Evolutionary conservation across 1,140 invertebrate species (phyloP).

Genomic region (Leptinotarsa defecta): DNA sequence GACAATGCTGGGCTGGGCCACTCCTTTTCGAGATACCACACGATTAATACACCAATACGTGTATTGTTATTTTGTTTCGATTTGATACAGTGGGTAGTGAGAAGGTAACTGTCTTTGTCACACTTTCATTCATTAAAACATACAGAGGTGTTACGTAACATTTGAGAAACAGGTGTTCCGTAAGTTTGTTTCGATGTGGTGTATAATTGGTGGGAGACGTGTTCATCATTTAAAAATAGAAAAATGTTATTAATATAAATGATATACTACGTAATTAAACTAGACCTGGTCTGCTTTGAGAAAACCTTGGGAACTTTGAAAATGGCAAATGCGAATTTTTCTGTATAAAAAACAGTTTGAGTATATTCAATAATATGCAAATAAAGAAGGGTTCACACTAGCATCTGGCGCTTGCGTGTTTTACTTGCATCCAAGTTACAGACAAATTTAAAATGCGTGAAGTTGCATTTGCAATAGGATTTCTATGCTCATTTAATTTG

Average conservation of each 20-base stretch:
- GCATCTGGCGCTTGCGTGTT: no score
- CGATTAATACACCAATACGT: not conserved
- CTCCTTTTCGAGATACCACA: conserved; percentile 24
- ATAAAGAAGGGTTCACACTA: no score
- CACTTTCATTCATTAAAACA: conserved; percentile 23
- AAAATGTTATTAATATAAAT: conserved; percentile 7
- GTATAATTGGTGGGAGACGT: not conserved
- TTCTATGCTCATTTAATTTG: no score
- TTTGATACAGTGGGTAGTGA: conserved; percentile 22
- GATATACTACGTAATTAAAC: not conserved
- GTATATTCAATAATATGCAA: no score
- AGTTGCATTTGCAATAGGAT: no score
- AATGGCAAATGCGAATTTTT: not conserved
- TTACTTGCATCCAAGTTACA: no score
- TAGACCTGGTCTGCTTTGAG: not conserved
- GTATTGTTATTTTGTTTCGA: conserved; percentile 15
- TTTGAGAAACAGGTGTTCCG: not conserved
- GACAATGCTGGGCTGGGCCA: conserved; percentile 17
- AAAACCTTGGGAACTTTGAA: not conserved
- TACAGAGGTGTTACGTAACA: conserved; percentile 1
- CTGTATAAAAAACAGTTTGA: no score
- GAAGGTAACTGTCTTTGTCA: conserved; percentile 16
- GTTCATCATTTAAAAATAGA: conserved; percentile 4
- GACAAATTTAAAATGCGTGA: no score
- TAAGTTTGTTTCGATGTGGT: not conserved